These are phyloP conservation scores for Graptemys geographica DNA, from an alignment of 2,797 vertebrate genomes.

Conservation along the genomic window DNA sequence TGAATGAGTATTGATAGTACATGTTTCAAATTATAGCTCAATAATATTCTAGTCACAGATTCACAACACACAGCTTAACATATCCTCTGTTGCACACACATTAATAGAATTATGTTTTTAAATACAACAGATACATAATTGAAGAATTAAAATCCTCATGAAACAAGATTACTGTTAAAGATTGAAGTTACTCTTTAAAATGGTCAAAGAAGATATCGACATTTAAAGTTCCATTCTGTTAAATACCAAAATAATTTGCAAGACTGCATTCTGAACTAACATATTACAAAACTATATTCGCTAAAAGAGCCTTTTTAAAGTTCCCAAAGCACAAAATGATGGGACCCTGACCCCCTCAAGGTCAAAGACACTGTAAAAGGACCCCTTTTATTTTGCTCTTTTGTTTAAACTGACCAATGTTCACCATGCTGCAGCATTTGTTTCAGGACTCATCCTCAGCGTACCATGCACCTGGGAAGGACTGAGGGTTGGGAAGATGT, in stretches of 20 bases:
- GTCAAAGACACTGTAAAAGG: not conserved
- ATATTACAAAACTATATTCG: not conserved
- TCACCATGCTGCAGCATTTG: not conserved
- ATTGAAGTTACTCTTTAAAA: not conserved
- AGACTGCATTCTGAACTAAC: slow-evolving; percentile 7
- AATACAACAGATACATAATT: not conserved
- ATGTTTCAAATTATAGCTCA: slow-evolving; percentile 14
- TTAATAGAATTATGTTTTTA: slow-evolving; percentile 18
- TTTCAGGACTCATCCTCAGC: not conserved
- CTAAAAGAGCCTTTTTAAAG: slow-evolving; percentile 25
- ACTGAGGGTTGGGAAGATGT: not conserved
- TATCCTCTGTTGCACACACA: slow-evolving; percentile 33
- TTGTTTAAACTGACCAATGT: not conserved
- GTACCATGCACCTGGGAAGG: not conserved
- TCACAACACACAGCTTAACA: not conserved
- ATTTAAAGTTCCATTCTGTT: not conserved
- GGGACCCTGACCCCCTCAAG: not conserved
- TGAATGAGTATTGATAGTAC: not conserved
- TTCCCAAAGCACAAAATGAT: not conserved
- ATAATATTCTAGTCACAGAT: not conserved
- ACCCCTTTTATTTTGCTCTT: not conserved
- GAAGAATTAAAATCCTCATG: not conserved
- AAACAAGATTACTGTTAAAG: slow-evolving; percentile 45
- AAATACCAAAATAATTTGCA: slow-evolving; percentile 1
- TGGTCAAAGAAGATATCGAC: too few relatives aligned